phyloP scores from a whole-genome alignment of 2,113 vertebrate species.

The Numenius arquata region DNA sequence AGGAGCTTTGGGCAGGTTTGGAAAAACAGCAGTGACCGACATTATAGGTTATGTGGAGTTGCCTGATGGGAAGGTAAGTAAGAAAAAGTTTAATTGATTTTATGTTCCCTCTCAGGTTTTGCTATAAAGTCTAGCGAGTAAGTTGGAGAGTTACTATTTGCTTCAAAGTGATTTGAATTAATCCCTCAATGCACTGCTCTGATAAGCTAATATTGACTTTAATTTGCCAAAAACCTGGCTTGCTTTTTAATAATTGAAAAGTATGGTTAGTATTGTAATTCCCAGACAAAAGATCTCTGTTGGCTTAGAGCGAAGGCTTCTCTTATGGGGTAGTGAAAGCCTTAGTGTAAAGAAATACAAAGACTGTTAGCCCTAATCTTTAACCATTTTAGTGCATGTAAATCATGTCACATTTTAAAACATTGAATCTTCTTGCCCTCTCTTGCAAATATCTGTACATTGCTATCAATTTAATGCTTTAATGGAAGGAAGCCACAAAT shows the following conservation, averaged over 20 bases:
- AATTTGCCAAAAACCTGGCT: neutral
- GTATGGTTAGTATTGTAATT: neutral
- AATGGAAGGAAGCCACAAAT: neutral
- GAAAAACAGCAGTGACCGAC: conserved; percentile 84
- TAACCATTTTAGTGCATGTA: neutral
- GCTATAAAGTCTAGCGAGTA: neutral
- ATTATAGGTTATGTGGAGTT: conserved; percentile 87
- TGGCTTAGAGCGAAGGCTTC: neutral
- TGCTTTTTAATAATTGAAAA: neutral
- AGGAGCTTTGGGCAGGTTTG: conserved; percentile 88
- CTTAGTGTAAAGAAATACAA: neutral
- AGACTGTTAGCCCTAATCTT: neutral
- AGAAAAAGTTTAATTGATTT: neutral
- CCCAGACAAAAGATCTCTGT: neutral
- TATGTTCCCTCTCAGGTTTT: neutral
- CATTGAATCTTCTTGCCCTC: neutral
- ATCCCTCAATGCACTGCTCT: neutral
- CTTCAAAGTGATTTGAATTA: neutral
- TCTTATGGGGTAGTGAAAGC: neutral
- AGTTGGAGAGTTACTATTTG: neutral
- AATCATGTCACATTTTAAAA: neutral
- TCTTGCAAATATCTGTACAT: neutral
- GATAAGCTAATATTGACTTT: neutral
- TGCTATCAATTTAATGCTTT: neutral
- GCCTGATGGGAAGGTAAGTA: conserved; percentile 89